A percentile compares a stretch with the other conserved stretches of the same genome.
These are phyloP conservation scores for Xenotilapia leptura DNA, from an alignment of 2,113 vertebrate genomes.

Conservation along the genomic window DNA sequence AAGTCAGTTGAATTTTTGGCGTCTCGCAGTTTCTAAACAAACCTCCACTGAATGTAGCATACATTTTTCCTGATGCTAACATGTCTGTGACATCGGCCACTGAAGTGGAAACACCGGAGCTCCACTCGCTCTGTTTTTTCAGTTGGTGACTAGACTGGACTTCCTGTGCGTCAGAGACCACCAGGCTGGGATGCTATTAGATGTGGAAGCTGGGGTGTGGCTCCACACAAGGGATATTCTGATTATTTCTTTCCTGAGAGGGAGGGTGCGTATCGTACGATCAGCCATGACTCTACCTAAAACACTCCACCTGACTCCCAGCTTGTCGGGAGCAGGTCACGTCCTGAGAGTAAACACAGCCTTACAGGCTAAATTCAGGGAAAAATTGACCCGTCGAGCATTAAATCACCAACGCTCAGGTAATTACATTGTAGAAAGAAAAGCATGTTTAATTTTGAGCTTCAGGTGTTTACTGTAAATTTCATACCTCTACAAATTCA, in stretches of 20 bases:
- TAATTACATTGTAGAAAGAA: neutral
- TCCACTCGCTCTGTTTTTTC: neutral
- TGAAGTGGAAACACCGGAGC: neutral
- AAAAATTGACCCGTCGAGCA: neutral
- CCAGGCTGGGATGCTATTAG: neutral
- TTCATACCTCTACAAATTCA: neutral
- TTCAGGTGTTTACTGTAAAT: neutral
- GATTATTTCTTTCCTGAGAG: neutral
- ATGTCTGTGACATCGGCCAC: neutral
- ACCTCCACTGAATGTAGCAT: neutral
- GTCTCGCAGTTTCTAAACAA: neutral
- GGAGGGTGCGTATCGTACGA: neutral
- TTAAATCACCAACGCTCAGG: neutral
- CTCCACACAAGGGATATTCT: neutral
- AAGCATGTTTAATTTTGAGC: neutral
- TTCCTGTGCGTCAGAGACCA: conserved; percentile 1
- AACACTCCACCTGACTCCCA: neutral
- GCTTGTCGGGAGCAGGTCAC: neutral
- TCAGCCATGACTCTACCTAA: neutral
- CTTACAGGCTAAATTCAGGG: neutral
- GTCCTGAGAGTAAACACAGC: neutral
- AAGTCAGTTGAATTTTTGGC: neutral
- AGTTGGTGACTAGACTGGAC: neutral
- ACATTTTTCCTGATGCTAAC: neutral
- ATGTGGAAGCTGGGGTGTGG: neutral